A percentile compares a stretch with the other conserved stretches of the same genome.
These are phyloP conservation scores for Dendronephthya gigantea DNA, from an alignment of 64 coral and sea anemone species.

Conservation along the genomic window DNA sequence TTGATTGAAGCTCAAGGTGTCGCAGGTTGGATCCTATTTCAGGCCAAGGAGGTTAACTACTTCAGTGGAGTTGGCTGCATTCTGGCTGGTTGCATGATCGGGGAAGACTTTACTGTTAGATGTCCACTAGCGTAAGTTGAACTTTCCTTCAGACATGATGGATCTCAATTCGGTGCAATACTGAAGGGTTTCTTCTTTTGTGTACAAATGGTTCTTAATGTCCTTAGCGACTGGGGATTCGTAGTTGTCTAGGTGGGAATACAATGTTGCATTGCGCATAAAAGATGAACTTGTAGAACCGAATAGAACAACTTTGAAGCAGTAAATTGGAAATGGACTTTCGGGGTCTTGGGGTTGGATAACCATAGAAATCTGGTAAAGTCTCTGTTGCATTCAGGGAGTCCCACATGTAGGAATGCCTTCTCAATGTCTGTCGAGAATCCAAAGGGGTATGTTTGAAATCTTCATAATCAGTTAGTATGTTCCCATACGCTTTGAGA, in stretches of 20 bases:
- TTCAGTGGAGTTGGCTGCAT: not conserved
- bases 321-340: not conserved
- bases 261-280: not conserved
- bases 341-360: not conserved
- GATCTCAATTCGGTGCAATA: not conserved
- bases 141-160: not conserved
- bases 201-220: not conserved
- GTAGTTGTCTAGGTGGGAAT: not conserved
- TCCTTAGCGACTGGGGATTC: not conserved
- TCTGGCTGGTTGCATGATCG: not conserved
- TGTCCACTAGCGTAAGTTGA: not conserved
- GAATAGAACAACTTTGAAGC: not conserved
- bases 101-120: not conserved
- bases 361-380: not conserved
- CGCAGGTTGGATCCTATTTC: not conserved
- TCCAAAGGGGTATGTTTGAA: not conserved
- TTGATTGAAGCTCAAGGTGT: not conserved
- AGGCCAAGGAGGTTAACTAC: not conserved
- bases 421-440: constrained; percentile 5
- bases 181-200: not conserved
- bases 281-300: constrained; percentile 3
- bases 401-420: not conserved
- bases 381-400: not conserved
- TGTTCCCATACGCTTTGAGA: too few relatives aligned
- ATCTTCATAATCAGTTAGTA: too few relatives aligned